Base-by-base conservation (phyloP, 1,140 invertebrate species). In the Harlomillsia oculata region DNA sequence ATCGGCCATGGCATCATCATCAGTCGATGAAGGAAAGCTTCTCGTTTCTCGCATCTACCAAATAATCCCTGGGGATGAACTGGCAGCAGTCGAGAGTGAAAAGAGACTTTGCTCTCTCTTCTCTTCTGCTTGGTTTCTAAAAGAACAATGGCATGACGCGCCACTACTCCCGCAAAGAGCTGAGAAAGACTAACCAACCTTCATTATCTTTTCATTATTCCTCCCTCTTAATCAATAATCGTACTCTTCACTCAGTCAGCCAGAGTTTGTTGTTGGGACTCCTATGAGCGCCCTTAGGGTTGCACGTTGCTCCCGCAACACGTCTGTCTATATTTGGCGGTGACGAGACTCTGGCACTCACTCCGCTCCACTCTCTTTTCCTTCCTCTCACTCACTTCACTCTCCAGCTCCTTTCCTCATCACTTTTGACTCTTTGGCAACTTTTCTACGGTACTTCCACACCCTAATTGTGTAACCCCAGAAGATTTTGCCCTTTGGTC, bases 181-280 rank as follows among this genome's bases (percentile, higher is more conserved):
- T 39, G 48, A 50, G 41, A 56, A 48, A 56, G 53, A 49, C n/a
- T n/a, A n/a, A n/a, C 28, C 45, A 59, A 46, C 57, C 25, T 60
- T 60, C 58, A 60, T 60, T 60, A 60, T 60, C 57, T 60, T 60
- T 60, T 60, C 58, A 60, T 60, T 60, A 60, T 60, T 60, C 51
- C 52, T 60, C 58, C 52, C 58, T 55, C 58, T 60, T 60, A 60
- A 60, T 60, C 52, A 53, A 60, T 60, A 60, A 60, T 55, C 40
- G 44, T 41, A 49, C 54, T 32, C 29, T 34, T 23, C 41, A 46
- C 53, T 46, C 53, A 39, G 18, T 21, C 20, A 2, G 30, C 25
- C 23, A 34, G 16, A 20, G 16, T 29, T 40, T 21, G n/a, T 4
- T 26, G 1, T 40, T 18, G n/a, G n/a, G n/a, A n/a, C n/a, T n/a